Percentiles rank a stretch among this genome's conserved stretches.
Conservation (phyloP, 2,888 invertebrate species). For the Arctia plantaginis region DNA sequence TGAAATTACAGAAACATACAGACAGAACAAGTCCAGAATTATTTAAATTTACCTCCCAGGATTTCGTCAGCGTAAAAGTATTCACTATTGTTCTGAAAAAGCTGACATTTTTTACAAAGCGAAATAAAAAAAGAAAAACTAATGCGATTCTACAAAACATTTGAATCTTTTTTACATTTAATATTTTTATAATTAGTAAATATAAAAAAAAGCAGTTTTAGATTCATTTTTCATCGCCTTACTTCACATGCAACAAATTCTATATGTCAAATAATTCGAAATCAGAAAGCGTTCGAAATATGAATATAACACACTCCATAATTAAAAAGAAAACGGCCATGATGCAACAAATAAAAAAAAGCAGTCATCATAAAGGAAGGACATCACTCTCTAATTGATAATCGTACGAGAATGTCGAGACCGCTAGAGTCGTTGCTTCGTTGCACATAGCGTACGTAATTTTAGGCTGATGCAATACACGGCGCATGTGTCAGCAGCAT, state of each 20-base stretch:
- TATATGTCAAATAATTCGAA: neutral
- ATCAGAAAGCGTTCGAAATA: neutral
- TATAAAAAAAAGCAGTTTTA: too few species aligned
- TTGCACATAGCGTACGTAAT: neutral
- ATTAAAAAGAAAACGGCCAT: neutral
- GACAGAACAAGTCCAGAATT: too few species aligned
- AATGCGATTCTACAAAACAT: too few species aligned
- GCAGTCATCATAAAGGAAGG: neutral
- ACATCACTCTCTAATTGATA: neutral
- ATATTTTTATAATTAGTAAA: neutral
- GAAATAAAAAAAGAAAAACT: too few species aligned
- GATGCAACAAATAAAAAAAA: neutral
- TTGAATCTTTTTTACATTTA: neutral
- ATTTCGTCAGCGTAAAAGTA: too few species aligned
- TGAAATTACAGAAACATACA: too few species aligned
- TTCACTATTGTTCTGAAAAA: too few species aligned
- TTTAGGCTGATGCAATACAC: conserved; percentile 4
- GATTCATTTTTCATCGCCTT: neutral
- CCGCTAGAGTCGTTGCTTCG: neutral
- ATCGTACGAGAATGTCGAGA: conserved; percentile 9
- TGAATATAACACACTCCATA: neutral
- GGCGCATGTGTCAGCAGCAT: conserved; percentile 1
- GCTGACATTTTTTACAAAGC: too few species aligned
- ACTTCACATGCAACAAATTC: neutral
- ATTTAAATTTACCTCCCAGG: too few species aligned